Evolutionary conservation across 2,113 vertebrate genomes (phyloP).

Genomic region (Melierax canorus): DNA sequence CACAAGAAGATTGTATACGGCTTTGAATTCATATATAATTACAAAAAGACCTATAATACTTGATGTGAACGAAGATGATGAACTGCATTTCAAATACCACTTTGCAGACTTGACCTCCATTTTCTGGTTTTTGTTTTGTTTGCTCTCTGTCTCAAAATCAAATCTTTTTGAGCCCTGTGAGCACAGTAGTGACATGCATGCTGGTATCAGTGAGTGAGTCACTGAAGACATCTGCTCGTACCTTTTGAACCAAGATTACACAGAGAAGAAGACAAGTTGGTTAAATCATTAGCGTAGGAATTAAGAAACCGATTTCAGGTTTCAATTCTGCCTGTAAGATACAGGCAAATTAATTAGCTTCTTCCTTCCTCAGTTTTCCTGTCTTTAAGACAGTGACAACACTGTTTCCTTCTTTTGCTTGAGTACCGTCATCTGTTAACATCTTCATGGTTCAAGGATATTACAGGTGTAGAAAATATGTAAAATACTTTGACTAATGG

Average conservation of each 20-base stretch:
- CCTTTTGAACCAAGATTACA: not conserved
- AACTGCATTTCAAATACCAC: not conserved
- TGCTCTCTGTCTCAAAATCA: not conserved
- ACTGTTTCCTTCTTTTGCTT: not conserved
- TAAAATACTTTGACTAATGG: not conserved
- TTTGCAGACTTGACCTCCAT: not conserved
- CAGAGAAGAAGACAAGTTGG: not conserved
- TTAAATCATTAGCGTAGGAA: not conserved
- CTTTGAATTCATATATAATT: not conserved
- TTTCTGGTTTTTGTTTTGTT: not conserved
- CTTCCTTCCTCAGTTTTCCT: not conserved
- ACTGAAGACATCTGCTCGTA: not conserved
- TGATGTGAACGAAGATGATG: not conserved
- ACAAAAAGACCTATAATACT: not conserved
- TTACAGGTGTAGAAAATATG: not conserved
- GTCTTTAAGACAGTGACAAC: not conserved
- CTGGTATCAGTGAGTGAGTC: not conserved
- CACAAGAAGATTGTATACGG: not conserved
- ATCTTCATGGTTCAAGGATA: not conserved
- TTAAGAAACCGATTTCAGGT: not conserved
- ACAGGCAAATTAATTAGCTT: not conserved
- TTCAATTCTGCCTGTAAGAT: not conserved
- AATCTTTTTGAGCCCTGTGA: not conserved
- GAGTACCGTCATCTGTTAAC: not conserved
- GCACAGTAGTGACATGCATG: fast-evolving